Conservation (phyloP, 2,888 invertebrate species). For the Trichogramma evanescens region DNA sequence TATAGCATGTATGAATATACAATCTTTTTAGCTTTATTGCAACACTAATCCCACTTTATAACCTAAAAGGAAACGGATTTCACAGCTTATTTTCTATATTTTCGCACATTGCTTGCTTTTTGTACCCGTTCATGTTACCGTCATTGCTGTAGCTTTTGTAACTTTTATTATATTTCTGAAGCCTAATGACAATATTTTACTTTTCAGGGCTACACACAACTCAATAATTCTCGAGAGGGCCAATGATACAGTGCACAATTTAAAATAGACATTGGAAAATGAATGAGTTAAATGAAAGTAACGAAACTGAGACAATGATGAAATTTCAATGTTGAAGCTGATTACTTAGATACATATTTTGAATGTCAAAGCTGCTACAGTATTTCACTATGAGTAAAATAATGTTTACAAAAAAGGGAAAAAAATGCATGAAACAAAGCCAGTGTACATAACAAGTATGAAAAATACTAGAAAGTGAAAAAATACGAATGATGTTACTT, state of each 20-base stretch:
- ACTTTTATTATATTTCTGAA: not conserved
- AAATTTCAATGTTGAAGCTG: not conserved
- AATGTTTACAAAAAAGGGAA: not conserved
- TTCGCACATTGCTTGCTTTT: too few relatives aligned
- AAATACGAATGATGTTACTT: conserved; percentile 10
- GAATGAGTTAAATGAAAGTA: conserved; percentile 1
- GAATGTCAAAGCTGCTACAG: conserved; percentile 4
- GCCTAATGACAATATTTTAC: conserved; percentile 8
- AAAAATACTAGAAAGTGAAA: not conserved
- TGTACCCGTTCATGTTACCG: not conserved
- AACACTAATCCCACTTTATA: too few relatives aligned
- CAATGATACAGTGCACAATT: conserved; percentile 26
- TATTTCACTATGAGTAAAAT: conserved; percentile 6
- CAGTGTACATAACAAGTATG: conserved; percentile 24
- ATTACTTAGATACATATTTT: not conserved
- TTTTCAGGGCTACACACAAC: conserved; percentile 40
- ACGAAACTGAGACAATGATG: not conserved
- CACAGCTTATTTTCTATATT: too few relatives aligned
- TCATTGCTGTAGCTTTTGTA: not conserved
- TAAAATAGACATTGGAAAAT: conserved; percentile 2
- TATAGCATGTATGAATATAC: conserved; percentile 1
- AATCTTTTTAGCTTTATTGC: not conserved
- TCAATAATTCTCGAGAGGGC: conserved; percentile 32
- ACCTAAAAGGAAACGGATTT: too few relatives aligned
- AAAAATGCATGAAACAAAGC: too few relatives aligned